Base-by-base conservation (phyloP, 2,797 vertebrate genomes). In the Darevskia nairensis region DNA sequence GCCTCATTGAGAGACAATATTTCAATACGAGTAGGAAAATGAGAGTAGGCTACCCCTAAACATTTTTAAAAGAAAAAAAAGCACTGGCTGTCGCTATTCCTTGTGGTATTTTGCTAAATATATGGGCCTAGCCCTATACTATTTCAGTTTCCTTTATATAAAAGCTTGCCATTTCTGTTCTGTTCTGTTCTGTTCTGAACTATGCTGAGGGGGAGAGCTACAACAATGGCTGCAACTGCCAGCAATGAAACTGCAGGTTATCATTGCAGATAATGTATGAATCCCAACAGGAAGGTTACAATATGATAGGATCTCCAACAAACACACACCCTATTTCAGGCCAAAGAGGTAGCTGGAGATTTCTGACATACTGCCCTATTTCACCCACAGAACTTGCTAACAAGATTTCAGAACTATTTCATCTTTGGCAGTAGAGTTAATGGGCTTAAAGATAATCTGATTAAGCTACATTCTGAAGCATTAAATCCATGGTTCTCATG, bases 371-470 rank as follows among this genome's bases (percentile, higher is more conserved):
- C 41, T 77, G 44, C 32, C 77, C 78, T 86, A 82, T 81, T 89
- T 86, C 79, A 89, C 80, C 79, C 88, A 89, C 44, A 86, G 46
- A 89, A 86, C 27, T 86, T 59, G 32, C 78, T 81, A 89, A 77
- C 39, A 61, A 89, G 84, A 89, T 76, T 85, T 82, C 61, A 68
- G 55, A 32, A 77, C 78, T 69, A 41, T 76, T 86, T 86, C 75
- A 86, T 82, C 44, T 76, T 66, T 74, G 84, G 59, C 71, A 66
- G 41, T 55, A 35, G 27, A 82, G 32, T 85, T 89, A 89, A 89
- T 86, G 59, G 78, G 44, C 8, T 86, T 86, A 89, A 68, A 77
- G 59, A 86, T 86, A 89, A 89, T 86, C 88, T 76, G 84, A 81
- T 86, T 86, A 86, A 86, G 44, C 29, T 69, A 81, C 77, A 69